Base-by-base conservation (phyloP, 2,113 vertebrate species). In the Megaceryle maxima region DNA sequence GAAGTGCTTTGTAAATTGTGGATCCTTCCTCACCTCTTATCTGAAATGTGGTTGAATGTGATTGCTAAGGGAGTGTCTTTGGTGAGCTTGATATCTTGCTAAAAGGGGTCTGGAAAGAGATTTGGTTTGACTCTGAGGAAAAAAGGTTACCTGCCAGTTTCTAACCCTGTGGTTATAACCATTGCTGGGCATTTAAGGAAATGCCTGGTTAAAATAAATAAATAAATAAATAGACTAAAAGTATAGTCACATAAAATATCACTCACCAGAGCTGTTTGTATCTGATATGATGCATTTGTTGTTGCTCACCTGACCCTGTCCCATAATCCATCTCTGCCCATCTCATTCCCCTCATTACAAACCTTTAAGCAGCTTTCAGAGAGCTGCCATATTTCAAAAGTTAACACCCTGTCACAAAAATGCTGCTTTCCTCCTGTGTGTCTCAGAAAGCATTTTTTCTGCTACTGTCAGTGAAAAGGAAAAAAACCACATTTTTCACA, bases 171-270 rank as follows among this genome's bases (percentile, higher is more conserved):
- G 59, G 33, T 96, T 81, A 80, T 43, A 89, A 87, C 37, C 92
- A 53, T 29, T 88, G 48, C 28, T 10, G 6, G 92, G 68, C 59
- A 67, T 82, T 93, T 88, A 73, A 88, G 22, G 43, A 53, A 63
- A 92, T 26, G 82, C 44, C 37, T 66, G 50, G 35, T 68, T 44
- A 44, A 44, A 44, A 44, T 14, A 44, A 44, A 44, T 14, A 43
- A 43, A 43, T 13, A 44, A 44, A 90, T 70, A 87, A 92, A 91
- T 73, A 64, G 41, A 94, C 89, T 91, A 85, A 85, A 57, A 95
- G 16, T 85, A 80, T 29, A 90, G 43, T 83, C 74, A 88, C 43
- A 28, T 91, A 74, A 94, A 16, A 16, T 43, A 83, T 88, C 26
- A 69, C 73, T 86, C 75, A 76, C 25, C 66, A 83, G 28, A 96